Evolutionary conservation across 2,888 invertebrate species (phyloP).

Genomic region (Heliothis peltigera): DNA sequence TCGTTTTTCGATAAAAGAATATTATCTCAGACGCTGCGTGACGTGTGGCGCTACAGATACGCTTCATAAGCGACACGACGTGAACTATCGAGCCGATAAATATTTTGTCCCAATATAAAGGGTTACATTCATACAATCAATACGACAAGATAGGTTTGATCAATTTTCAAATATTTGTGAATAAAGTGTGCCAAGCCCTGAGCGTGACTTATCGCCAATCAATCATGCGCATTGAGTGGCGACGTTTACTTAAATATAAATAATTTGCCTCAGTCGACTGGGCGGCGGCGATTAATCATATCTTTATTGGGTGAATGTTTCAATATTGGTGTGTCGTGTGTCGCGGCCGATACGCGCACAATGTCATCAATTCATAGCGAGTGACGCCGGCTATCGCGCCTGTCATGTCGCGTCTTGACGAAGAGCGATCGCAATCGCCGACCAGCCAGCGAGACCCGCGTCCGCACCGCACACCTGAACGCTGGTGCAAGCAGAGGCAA

Average conservation of each 20-base stretch:
- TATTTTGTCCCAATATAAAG: not conserved
- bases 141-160: not conserved
- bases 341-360: conserved; percentile 36
- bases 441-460: conserved; percentile 15
- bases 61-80: conserved; percentile 8
- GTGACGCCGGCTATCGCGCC: conserved; percentile 42
- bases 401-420: conserved; percentile 47
- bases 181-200: conserved; percentile 6
- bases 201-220: conserved; percentile 19
- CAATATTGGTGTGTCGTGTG: conserved; percentile 43
- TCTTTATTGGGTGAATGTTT: conserved; percentile 54
- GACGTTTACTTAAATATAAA: conserved; percentile 37
- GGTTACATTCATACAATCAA: not conserved
- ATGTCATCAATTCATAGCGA: conserved; percentile 51
- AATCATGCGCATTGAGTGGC: conserved; percentile 38
- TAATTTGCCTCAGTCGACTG: conserved; percentile 43
- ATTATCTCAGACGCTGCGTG: conserved; percentile 12
- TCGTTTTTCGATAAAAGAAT: conserved; percentile 22
- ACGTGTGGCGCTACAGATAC: conserved; percentile 14
- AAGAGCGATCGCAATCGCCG: conserved; percentile 46
- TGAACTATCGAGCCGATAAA: conserved; percentile 5
- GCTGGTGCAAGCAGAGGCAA: not conserved
- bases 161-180: conserved; percentile 10
- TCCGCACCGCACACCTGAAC: not conserved
- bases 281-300: conserved; percentile 53